Evolutionary conservation across 2,113 vertebrate species (phyloP), one percentile per base, ranked within the genome.

Genomic region (Caretta caretta): DNA sequence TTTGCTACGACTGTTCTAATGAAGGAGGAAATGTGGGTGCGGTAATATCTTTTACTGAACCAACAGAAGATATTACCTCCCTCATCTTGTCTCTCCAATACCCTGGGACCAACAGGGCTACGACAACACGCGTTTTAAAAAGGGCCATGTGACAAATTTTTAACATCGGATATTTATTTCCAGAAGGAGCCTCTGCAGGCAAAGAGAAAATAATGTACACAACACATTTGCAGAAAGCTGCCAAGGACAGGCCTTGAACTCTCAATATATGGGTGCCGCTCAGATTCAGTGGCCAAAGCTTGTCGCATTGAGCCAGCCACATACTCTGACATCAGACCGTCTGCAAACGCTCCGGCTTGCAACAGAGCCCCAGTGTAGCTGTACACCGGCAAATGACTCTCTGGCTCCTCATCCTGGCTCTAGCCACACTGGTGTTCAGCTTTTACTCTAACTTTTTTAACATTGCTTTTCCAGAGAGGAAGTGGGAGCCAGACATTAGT

Each of bases 361-460:
- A 46, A 2, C 69, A 22, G 16, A 83, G 57, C 42, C 27, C 62
- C 10, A 46, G 35, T 79, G 69, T 35, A 4, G 1, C 8, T 0
- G 1, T n/a, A 13, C 75, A 14, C 48, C 9, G 48, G n/a, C 53
- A 35, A 42, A 6, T 0, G 5, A 8, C 50, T 17, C 16, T 14
- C 0, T 4, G 2, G 51, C 59, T 65, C 31, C 11, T 31, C 31
- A 83, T 9, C 31, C 53, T 6, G n/a, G 80, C 14, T 19, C 29
- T 0, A 1, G 1, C 8, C 2, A 14, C 0, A 14, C 87, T 57
- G 79, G 12, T 27, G 1, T 49, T 80, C 54, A 14, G 6, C 17
- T 84, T 10, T 42, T 57, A 57, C 54, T 0, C 2, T 27, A 35
- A 54, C 19, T 20, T 42, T 46, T 25, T 48, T 2, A 38, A 14